Conservation (phyloP, 30 jellyfish, hydroid and myxozoan genomes). For the Sanderia malayensis region DNA sequence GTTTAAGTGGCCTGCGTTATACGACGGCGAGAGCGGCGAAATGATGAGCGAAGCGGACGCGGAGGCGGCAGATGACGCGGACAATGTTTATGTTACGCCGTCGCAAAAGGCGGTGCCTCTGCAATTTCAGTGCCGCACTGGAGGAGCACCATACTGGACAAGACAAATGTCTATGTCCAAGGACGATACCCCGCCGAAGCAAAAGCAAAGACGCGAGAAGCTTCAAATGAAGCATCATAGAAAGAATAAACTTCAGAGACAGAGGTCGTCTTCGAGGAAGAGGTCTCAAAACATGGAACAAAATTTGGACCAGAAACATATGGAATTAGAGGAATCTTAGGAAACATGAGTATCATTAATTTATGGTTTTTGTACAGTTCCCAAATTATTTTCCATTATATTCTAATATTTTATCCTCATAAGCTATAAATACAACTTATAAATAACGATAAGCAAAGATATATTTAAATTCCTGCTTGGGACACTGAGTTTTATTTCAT, state of each 20-base stretch:
- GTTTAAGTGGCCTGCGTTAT: conserved; percentile 10
- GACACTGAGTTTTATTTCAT: too few species aligned
- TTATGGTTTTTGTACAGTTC: too few species aligned
- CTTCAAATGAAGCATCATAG: background rate
- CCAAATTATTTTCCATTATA: too few species aligned
- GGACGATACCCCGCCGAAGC: background rate
- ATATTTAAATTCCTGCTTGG: too few species aligned
- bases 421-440: too few species aligned
- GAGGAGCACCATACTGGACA: background rate
- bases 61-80: conserved; percentile 29
- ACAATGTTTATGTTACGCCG: conserved; percentile 41
- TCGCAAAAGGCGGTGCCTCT: conserved; percentile 54
- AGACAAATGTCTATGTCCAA: too few species aligned
- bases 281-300: background rate
- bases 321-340: conserved; percentile 6
- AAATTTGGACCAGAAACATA: background rate
- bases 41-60: conserved; percentile 17
- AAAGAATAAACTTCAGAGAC: conserved; percentile 12
- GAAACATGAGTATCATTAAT: too few species aligned
- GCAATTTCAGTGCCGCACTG: background rate
- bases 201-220: background rate
- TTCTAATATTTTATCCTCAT: too few species aligned
- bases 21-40: background rate
- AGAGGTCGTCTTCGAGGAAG: conserved; percentile 22
- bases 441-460: too few species aligned